Conservation (phyloP, 2,113 vertebrate species). For the Pachypanchax playfairii region DNA sequence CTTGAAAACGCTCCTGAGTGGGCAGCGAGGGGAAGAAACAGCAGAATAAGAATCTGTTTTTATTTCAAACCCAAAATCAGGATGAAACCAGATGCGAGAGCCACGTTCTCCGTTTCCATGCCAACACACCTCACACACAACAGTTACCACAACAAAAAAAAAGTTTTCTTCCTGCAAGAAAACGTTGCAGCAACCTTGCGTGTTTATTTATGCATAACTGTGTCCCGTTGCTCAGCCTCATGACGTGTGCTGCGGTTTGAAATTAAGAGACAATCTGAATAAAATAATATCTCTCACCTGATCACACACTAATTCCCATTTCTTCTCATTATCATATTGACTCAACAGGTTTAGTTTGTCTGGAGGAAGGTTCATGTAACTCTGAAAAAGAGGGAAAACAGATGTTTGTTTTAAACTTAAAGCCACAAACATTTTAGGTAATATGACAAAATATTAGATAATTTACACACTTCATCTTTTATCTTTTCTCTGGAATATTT, state of each 20-base stretch:
- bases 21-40: neutral
- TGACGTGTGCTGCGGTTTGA: neutral
- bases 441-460: neutral
- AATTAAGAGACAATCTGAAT: neutral
- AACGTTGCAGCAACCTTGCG: slow-evolving; percentile 2
- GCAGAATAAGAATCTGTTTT: slow-evolving; percentile 4
- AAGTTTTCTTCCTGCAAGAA: slow-evolving; percentile 8
- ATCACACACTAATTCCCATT: slow-evolving; percentile 97
- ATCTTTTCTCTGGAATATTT: neutral
- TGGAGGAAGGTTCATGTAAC: slow-evolving; percentile 93
- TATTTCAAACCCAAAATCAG: neutral
- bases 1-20: slow-evolving; percentile 92
- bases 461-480: neutral
- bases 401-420: neutral
- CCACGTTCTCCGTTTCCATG: slow-evolving; percentile 61
- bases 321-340: slow-evolving; percentile 96
- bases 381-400: slow-evolving; percentile 75
- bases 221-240: neutral
- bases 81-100: neutral
- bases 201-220: slow-evolving; percentile 18
- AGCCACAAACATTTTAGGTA: neutral
- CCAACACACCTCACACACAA: slow-evolving; percentile 37
- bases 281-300: slow-evolving; percentile 78
- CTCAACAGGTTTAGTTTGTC: slow-evolving; percentile 92
- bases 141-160: slow-evolving; percentile 32